These are phyloP conservation scores for Phrynosoma blainvillii DNA, from an alignment of 2,113 vertebrate species.

Conservation along the genomic window DNA sequence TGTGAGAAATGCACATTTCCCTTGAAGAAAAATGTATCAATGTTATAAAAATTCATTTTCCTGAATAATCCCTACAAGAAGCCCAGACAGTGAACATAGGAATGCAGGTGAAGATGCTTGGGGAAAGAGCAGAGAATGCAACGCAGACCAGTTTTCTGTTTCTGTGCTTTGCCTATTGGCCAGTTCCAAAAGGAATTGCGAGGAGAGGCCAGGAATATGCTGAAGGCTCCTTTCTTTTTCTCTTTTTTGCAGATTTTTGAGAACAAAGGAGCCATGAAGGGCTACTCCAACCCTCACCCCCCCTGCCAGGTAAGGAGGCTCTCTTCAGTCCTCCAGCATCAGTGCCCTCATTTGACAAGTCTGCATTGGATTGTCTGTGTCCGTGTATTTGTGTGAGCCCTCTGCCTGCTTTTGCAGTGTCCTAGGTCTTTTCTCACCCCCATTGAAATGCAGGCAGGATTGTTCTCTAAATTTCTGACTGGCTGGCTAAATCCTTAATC, in stretches of 20 bases:
- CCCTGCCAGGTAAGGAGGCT: constrained; percentile 91
- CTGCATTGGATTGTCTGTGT: too few species aligned
- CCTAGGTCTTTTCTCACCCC: too few species aligned
- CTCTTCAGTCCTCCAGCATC: background rate
- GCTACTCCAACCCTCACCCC: constrained; percentile 96
- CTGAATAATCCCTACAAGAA: too few species aligned
- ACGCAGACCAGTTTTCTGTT: background rate
- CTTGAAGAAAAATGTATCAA: too few species aligned
- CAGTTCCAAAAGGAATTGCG: background rate
- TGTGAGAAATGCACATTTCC: background rate
- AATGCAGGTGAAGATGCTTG: background rate
- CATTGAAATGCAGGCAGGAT: too few species aligned
- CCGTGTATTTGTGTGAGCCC: too few species aligned
- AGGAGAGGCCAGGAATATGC: too few species aligned
- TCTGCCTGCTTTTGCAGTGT: too few species aligned
- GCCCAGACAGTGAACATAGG: background rate
- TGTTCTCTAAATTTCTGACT: too few species aligned
- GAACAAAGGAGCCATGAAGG: constrained; percentile 97
- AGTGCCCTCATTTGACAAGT: background rate
- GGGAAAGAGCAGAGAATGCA: background rate
- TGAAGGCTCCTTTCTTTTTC: background rate
- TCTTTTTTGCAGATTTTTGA: constrained; percentile 89
- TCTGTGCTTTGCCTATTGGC: background rate
- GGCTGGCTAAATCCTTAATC: too few species aligned
- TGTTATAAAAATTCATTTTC: too few species aligned